A percentile compares a stretch with the other conserved stretches of the same genome.
These are phyloP conservation scores for Burhinus oedicnemus DNA, from an alignment of 2,113 vertebrate species.

Conservation along the genomic window DNA sequence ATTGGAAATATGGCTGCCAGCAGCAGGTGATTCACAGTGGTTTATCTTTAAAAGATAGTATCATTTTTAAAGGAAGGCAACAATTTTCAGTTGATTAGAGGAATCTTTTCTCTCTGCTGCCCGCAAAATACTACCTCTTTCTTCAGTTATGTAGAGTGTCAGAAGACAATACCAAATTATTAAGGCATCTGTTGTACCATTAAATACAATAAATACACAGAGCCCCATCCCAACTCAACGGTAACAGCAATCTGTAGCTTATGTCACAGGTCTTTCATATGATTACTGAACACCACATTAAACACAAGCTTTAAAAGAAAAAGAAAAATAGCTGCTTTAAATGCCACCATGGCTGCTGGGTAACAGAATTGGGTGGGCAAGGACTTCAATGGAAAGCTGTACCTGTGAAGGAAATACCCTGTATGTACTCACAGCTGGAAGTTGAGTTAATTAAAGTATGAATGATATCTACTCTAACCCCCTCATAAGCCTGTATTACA, in stretches of 20 bases:
- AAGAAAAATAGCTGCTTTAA: neutral
- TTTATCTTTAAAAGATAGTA: neutral
- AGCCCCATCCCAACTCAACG: neutral
- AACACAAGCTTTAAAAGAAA: neutral
- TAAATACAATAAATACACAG: neutral
- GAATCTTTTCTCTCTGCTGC: neutral
- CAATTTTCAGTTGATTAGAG: neutral
- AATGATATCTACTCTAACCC: neutral
- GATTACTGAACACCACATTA: neutral
- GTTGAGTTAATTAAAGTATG: slow-evolving; percentile 11
- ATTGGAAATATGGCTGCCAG: neutral
- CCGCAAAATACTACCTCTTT: neutral
- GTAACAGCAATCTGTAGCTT: neutral
- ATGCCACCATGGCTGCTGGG: neutral
- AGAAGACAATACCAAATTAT: neutral
- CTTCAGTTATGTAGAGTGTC: neutral
- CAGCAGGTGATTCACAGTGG: neutral
- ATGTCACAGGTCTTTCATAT: neutral
- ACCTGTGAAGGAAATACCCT: slow-evolving; percentile 2
- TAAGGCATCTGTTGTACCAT: neutral
- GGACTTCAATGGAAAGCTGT: neutral
- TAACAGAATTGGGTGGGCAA: neutral
- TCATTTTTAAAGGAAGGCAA: neutral
- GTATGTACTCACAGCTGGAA: slow-evolving; percentile 24
- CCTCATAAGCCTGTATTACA: slow-evolving; percentile 6